Percentiles rank a stretch among this genome's conserved stretches.
Evolutionary conservation across 2,797 vertebrate species (phyloP).

Genomic region (Falco cherrug): DNA sequence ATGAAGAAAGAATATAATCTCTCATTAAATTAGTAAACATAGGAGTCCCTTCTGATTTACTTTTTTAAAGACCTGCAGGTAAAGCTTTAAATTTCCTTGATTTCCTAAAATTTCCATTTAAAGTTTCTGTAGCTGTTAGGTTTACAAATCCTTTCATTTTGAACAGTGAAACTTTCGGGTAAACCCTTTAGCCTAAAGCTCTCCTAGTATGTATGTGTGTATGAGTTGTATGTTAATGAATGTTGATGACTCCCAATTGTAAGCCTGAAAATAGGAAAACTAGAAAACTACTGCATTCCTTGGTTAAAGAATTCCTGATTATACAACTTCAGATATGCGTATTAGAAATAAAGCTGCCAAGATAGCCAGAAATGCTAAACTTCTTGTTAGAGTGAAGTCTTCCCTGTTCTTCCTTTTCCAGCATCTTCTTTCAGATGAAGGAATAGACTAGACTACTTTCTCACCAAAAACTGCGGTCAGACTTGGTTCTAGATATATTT

Average conservation of each 20-base stretch:
- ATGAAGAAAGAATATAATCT: neutral
- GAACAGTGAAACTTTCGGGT: neutral
- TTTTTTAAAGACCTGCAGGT: neutral
- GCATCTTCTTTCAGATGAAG: neutral
- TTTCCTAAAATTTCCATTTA: neutral
- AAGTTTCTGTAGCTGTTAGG: neutral
- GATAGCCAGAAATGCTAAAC: neutral
- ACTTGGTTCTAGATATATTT: neutral
- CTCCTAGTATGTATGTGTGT: neutral
- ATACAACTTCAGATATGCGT: rapidly evolving
- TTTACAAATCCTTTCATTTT: neutral
- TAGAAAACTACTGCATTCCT: neutral
- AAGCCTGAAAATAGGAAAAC: neutral
- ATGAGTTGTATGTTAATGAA: neutral
- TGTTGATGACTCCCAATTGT: neutral
- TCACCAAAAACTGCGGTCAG: neutral
- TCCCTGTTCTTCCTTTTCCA: neutral
- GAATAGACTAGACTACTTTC: neutral
- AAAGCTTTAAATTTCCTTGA: neutral
- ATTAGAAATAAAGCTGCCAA: neutral
- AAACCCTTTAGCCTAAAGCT: neutral
- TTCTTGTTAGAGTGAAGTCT: neutral
- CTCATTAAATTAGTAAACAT: neutral
- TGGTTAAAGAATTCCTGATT: neutral
- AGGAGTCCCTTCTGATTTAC: neutral